A percentile compares a stretch with the other conserved stretches of the same genome.
Conservation (phyloP, 2,888 invertebrate genomes). For the Tiliacea aurago region DNA sequence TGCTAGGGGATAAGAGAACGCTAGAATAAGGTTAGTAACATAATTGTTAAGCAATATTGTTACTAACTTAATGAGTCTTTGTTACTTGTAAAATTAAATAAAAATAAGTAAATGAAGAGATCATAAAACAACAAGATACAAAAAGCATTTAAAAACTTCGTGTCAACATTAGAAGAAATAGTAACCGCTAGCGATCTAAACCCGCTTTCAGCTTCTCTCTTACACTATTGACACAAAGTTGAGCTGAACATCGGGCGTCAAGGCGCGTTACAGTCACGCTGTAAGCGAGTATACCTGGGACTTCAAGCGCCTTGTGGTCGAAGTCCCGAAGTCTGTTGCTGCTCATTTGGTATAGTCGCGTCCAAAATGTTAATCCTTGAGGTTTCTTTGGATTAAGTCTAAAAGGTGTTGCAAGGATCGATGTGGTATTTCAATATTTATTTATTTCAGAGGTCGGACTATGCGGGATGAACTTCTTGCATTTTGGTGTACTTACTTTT, state of each 20-base stretch:
- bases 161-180: too few species aligned
- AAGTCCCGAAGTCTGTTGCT: constrained; percentile 46
- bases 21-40: too few species aligned
- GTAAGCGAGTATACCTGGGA: constrained; percentile 63
- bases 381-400: constrained; percentile 31
- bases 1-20: too few species aligned
- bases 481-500: background rate
- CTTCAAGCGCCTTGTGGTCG: constrained; percentile 53
- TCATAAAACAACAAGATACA: background rate
- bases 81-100: background rate
- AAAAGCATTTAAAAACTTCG: too few species aligned
- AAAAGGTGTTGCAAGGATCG: background rate
- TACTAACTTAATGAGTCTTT: background rate
- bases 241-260: constrained; percentile 77
- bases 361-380: constrained; percentile 51
- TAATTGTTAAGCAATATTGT: background rate
- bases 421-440: background rate
- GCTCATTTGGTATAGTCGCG: constrained; percentile 44
- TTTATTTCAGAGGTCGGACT: background rate
- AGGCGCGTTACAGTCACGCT: constrained; percentile 79
- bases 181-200: background rate
- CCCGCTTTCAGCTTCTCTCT: constrained; percentile 40
- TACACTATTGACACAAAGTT: constrained; percentile 66
- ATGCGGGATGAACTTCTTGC: background rate
- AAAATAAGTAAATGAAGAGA: background rate